Evolutionary conservation across 2,113 vertebrate genomes (phyloP).

Genomic region (Tupaia chinensis): DNA sequence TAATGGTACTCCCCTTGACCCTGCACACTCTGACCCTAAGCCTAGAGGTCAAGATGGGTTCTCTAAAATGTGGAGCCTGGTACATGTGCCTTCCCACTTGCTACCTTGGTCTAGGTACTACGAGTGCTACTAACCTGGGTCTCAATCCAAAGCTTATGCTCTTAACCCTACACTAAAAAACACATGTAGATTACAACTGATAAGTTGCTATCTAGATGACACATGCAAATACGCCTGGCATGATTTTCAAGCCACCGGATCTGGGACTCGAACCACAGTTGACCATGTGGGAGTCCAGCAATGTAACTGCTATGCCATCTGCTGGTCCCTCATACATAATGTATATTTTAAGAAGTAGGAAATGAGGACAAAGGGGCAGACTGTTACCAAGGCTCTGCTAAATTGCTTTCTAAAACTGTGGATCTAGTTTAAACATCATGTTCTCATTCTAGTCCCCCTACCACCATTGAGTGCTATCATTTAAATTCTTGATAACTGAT

Average conservation of each 20-base stretch:
- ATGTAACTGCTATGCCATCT: too few species aligned
- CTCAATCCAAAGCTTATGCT: background rate
- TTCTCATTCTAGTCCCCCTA: background rate
- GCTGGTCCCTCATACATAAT: background rate
- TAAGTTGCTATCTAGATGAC: background rate
- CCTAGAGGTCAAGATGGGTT: background rate
- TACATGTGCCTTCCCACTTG: rapidly evolving
- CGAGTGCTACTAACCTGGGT: background rate
- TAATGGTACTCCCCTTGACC: background rate
- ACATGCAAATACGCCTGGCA: too few species aligned
- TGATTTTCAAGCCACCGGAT: too few species aligned
- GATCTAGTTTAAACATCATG: background rate
- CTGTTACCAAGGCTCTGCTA: background rate
- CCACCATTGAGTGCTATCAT: background rate
- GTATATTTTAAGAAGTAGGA: background rate
- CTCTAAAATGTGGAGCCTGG: background rate
- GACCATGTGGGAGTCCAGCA: too few species aligned
- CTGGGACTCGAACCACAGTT: too few species aligned
- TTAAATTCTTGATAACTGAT: background rate
- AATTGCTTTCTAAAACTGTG: background rate
- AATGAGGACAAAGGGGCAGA: background rate
- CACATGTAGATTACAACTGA: background rate
- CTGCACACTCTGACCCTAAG: too few species aligned
- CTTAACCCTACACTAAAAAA: background rate
- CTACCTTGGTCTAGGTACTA: background rate